Percentiles rank a stretch among this genome's conserved stretches.
These are phyloP conservation scores for Acanthosoma haemorrhoidale DNA, from an alignment of 2,888 invertebrate genomes.

Conservation along the genomic window DNA sequence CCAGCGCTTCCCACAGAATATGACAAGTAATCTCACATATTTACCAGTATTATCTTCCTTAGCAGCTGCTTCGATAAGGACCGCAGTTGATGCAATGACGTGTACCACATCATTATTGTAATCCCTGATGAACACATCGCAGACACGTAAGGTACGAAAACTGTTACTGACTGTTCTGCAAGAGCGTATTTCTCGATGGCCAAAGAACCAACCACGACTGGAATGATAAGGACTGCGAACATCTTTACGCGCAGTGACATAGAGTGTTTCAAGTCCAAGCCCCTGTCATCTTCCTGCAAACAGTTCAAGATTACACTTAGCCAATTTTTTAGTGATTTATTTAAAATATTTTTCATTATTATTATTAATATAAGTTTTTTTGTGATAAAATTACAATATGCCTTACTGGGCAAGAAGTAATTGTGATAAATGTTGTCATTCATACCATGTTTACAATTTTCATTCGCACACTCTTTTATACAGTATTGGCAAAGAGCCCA, in stretches of 20 bases:
- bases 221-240: neutral
- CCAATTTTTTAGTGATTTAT: no score
- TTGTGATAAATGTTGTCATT: no score
- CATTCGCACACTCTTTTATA: no score
- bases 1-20: no score
- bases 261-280: neutral
- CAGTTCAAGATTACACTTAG: no score
- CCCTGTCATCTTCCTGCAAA: neutral
- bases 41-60: neutral
- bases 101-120: neutral
- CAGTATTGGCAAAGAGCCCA: no score
- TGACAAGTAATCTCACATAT: no score
- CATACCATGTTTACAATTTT: no score
- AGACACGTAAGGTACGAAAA: neutral
- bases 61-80: neutral
- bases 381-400: no score
- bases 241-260: neutral
- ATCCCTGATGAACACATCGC: neutral
- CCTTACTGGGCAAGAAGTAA: no score
- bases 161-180: neutral
- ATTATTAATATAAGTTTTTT: no score
- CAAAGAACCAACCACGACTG: neutral
- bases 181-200: neutral
- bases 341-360: no score
- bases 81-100: neutral